Base-by-base conservation (phyloP, 2,888 invertebrate species). In the Apamea monoglypha region DNA sequence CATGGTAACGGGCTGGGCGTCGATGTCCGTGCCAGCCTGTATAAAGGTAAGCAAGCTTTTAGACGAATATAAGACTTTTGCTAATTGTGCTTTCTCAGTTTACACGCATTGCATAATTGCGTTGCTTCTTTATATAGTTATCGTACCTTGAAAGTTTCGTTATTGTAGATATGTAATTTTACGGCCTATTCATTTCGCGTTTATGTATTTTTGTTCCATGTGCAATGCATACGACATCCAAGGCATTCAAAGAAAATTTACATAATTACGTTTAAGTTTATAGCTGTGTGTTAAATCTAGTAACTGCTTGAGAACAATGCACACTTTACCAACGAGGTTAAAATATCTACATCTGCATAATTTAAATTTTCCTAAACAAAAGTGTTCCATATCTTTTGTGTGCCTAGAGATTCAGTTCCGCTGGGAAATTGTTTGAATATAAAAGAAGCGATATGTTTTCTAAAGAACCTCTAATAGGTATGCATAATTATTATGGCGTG, bases 271-370 rank as follows among this genome's bases (percentile, higher is more conserved):
- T 81, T 70, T 70, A 63, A 75, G 36, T 77, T 73, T 78, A 73
- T 70, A 36, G 56, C 73, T 56, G n/a, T 85, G 44, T 68, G 61
- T 76, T 61, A 81, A 68, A 71, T 76, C n/a, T 76, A 71, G 76
- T 71, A 78, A 77, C 77, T 72, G 36, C 47, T 64, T n/a, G 63
- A 50, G 56, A 74, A 84, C 67, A 78, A 84, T 76, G 29, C 61
- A 25, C 14, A 63, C 21, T 81, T 64, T 73, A 32, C 69, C 61
- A 72, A 40, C 69, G 72, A 70, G 25, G 78, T 70, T 75, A 50
- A 72, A 79, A 56, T 59, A 68, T 21, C 36, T 40, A 32, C 47
- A 81, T 81, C 40, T 82, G 36, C 70, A 71, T 82, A 81, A 53
- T 70, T 81, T 44, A 1, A 50, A 76, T 79, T 83, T 32, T 79